Evolutionary conservation across 53 echinoderm and acorn worm species (phyloP), one percentile per base, ranked within the genome.

Genomic region (Temnopleurus reevesii): DNA sequence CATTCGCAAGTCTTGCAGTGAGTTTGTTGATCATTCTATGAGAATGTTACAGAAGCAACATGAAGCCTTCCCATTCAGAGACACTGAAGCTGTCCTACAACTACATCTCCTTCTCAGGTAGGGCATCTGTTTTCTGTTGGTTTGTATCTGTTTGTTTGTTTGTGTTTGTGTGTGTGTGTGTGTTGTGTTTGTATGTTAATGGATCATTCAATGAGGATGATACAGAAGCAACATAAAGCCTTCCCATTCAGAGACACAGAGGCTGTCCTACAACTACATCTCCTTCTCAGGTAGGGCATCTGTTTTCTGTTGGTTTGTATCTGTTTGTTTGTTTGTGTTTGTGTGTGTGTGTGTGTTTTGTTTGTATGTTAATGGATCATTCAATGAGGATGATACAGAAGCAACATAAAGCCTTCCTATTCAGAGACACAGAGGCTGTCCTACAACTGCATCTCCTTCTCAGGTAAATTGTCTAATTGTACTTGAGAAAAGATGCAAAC

Each of bases 161-260:
- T n/a, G n/a, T n/a, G n/a, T n/a, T n/a, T n/a, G n/a, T n/a, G n/a
- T n/a, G n/a, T n/a, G n/a, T n/a, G n/a, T n/a, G n/a, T n/a, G n/a
- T n/a, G n/a, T n/a, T n/a, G n/a, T n/a, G n/a, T n/a, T n/a, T n/a
- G 53, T 28, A 71, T 46, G 53, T 87, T 87, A 66, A 71, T 87
- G 17, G 88, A 87, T 12, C 88, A 87, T 13, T 87, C 88, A 1
- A 49, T 66, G 36, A 43, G 71, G 46, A 31, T 87, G 71, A 49
- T 87, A 23, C 66, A 87, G 49, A 87, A 87, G 35, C 88, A 87
- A 2, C 88, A 87, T 87, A 71, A 87, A 34, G 71, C 88, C 17
- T 87, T 87, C 31, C 53, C 88, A 7, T 87, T 33, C 76, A 87
- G 53, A 47, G 71, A 87, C 76, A 87, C 88, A 3, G 88, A 87